Conservation (phyloP, 2,888 invertebrate genomes). For the Agrochola litura region DNA sequence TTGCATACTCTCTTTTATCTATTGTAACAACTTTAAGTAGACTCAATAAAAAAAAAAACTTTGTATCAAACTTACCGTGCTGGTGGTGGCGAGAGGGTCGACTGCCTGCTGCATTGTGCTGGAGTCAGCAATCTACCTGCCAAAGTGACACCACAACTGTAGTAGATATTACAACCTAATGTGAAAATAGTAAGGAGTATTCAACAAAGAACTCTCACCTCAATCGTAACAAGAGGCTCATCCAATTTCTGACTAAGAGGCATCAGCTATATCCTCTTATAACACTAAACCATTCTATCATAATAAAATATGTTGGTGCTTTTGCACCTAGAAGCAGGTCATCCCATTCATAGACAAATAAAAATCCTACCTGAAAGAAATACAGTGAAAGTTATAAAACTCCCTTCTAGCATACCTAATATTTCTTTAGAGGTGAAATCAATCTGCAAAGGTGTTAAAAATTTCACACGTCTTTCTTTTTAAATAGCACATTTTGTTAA, state of each 20-base stretch:
- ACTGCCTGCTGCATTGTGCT: constrained; percentile 91
- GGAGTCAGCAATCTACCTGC: constrained; percentile 91
- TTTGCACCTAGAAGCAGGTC: constrained; percentile 84
- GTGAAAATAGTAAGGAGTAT: constrained; percentile 41
- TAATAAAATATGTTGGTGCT: constrained; percentile 86
- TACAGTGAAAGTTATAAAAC: constrained; percentile 59
- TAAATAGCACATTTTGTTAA: not conserved
- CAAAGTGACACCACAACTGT: constrained; percentile 84
- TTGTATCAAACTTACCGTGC: constrained; percentile 79
- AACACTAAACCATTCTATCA: constrained; percentile 88
- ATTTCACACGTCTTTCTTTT: not conserved
- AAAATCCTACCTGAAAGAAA: constrained; percentile 84
- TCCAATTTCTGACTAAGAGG: constrained; percentile 90
- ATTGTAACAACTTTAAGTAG: not conserved
- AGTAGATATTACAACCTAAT: constrained; percentile 67
- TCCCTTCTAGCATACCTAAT: constrained; percentile 24
- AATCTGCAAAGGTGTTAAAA: not conserved
- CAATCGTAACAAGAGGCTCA: constrained; percentile 90
- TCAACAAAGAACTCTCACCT: constrained; percentile 83
- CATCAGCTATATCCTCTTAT: constrained; percentile 90
- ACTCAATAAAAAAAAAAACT: not conserved
- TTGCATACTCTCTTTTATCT: not conserved
- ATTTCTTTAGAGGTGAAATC: constrained; percentile 12
- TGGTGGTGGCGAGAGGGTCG: constrained; percentile 89
- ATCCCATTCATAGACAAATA: constrained; percentile 81